A percentile compares a stretch with the other conserved stretches of the same genome.
Evolutionary conservation across 2,797 vertebrate species (phyloP).

Genomic region (Lutjanus campechanus): DNA sequence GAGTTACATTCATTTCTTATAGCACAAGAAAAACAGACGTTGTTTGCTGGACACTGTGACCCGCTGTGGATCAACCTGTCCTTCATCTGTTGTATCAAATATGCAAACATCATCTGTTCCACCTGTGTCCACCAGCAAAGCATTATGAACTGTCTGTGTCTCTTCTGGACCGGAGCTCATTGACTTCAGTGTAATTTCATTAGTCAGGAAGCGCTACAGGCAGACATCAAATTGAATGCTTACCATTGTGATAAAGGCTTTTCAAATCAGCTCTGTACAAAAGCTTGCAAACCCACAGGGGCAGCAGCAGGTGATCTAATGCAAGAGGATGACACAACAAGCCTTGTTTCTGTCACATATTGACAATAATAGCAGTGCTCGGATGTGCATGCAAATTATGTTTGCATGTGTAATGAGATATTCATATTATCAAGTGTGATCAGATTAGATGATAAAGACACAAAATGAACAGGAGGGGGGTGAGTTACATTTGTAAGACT

Average conservation of each 20-base stretch:
- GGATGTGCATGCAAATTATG: conserved; percentile 15
- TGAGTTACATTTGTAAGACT: neutral
- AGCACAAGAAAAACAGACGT: neutral
- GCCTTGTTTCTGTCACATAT: conserved; percentile 44
- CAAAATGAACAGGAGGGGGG: conserved; percentile 4
- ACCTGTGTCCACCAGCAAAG: conserved; percentile 39
- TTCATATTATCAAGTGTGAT: conserved; percentile 12
- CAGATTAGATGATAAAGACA: conserved; percentile 27
- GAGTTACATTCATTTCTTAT: neutral
- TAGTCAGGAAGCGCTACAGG: conserved; percentile 73
- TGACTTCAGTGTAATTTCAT: conserved; percentile 67
- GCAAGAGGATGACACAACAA: conserved; percentile 37
- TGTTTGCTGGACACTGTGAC: neutral
- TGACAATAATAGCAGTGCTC: conserved; percentile 6
- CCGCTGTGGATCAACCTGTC: conserved; percentile 12
- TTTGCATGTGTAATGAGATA: conserved; percentile 17
- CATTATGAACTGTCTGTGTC: conserved; percentile 30
- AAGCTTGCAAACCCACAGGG: conserved; percentile 46
- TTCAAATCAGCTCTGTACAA: conserved; percentile 64
- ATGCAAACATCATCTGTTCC: conserved; percentile 15
- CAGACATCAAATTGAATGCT: conserved; percentile 69
- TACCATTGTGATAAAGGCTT: conserved; percentile 66
- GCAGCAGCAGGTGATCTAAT: conserved; percentile 62
- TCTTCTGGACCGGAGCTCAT: conserved; percentile 55
- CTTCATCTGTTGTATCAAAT: neutral